These are phyloP conservation scores for Platyscapa corneri DNA, from an alignment of 1,140 invertebrate genomes.

Conservation along the genomic window DNA sequence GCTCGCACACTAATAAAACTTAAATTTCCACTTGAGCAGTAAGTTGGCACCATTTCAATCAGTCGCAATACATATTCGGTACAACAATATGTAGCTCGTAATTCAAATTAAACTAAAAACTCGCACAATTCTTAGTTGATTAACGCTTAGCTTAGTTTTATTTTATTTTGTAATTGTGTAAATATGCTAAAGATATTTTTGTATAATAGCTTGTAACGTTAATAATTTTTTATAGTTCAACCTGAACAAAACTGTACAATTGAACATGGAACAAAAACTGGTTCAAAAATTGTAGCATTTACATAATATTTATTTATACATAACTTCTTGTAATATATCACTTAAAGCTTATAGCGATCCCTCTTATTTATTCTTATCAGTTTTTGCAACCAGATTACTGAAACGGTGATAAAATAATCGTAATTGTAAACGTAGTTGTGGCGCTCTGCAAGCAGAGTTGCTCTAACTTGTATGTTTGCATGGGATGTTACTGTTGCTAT, in stretches of 20 bases:
- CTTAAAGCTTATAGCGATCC: background rate
- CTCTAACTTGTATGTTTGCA: slow-evolving; percentile 30
- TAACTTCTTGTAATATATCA: slow-evolving; percentile 1
- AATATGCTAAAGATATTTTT: slow-evolving; percentile 38
- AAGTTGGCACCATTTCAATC: slow-evolving; percentile 21
- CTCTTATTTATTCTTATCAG: background rate
- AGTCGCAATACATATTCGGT: background rate
- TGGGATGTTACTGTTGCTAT: slow-evolving; percentile 30
- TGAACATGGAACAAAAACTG: slow-evolving; percentile 19
- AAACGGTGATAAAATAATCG: slow-evolving; percentile 11
- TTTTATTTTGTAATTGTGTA: slow-evolving; percentile 37
- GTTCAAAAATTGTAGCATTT: slow-evolving; percentile 34
- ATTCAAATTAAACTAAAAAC: slow-evolving; percentile 17
- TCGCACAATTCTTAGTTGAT: background rate
- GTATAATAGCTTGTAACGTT: slow-evolving; percentile 18
- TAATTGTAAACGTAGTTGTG: slow-evolving; percentile 20
- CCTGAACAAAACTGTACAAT: slow-evolving; percentile 17
- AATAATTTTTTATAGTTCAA: background rate
- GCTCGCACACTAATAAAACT: background rate
- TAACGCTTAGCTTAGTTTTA: background rate
- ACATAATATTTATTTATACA: background rate
- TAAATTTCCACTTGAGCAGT: background rate
- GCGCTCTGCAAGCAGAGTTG: background rate
- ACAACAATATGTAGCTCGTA: slow-evolving; percentile 15
- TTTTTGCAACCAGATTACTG: slow-evolving; percentile 33